phyloP scores from a whole-genome alignment of 2,797 vertebrate species.

The Sphenopsis melanotis region DNA sequence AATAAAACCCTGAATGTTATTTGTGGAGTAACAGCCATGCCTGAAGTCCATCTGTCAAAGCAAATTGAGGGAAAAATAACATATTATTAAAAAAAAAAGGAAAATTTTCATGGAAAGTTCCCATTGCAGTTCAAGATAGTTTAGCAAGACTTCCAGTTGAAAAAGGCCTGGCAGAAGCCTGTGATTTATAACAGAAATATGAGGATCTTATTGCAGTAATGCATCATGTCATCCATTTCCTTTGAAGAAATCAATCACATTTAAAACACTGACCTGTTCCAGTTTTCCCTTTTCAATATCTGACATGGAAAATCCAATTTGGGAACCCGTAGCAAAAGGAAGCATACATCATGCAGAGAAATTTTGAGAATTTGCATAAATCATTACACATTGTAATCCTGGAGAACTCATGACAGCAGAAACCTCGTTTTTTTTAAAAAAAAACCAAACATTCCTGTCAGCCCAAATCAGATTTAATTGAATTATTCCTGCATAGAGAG shows the following conservation, averaged over 20 bases:
- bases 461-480: conserved; percentile 16
- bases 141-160: conserved; percentile 49
- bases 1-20: background rate
- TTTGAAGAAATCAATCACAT: conserved; percentile 75
- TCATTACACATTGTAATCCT: conserved; percentile 57
- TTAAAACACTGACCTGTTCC: conserved; percentile 72
- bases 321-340: conserved; percentile 63
- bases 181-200: conserved; percentile 79
- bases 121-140: conserved; percentile 5
- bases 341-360: conserved; percentile 67
- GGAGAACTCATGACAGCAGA: conserved; percentile 28
- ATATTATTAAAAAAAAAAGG: background rate
- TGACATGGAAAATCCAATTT: conserved; percentile 75
- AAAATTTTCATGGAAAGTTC: conserved; percentile 25
- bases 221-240: conserved; percentile 75
- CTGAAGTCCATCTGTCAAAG: conserved; percentile 29
- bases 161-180: conserved; percentile 35
- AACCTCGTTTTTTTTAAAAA: background rate
- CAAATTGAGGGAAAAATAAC: conserved; percentile 41
- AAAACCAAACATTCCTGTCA: background rate
- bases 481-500: background rate
- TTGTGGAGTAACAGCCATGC: background rate
- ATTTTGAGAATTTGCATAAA: conserved; percentile 68
- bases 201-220: conserved; percentile 77
- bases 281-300: conserved; percentile 67